Evolutionary conservation across 1,140 invertebrate genomes (phyloP), one percentile per base, ranked within the genome.

Genomic region (Diprion similis): DNA sequence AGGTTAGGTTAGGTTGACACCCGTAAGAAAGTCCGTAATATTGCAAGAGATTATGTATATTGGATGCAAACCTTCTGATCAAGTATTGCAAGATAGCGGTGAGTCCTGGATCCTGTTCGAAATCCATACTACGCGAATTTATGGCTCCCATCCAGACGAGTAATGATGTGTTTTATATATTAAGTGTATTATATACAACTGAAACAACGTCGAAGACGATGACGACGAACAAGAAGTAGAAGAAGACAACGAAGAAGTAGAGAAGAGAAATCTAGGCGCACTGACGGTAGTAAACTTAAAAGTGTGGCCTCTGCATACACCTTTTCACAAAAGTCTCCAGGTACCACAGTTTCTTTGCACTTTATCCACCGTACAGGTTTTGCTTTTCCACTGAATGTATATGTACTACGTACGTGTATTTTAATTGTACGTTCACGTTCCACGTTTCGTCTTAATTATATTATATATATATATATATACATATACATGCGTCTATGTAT

Each of bases 31-130:
- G 7, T 66, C n/a, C 70, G 67, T 13, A 37, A 37, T 37, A 37
- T 37, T 37, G 24, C 24, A n/a, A n/a, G 24, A 37, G 24, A 37
- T 37, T 37, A 37, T 37, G 24, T 37, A 37, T 37, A 37, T 37
- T 37, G 24, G 24, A 3, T 37, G 24, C 51, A 17, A 85, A 89
- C 86, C 88, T 89, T 80, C 83, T 82, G 77, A 89, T 84, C 68
- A 89, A 73, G 78, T 84, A 85, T 73, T 87, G 85, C 73, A 89
- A 82, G 71, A 89, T 79, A 68, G 83, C 83, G 71, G 85, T 81
- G 46, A 89, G 78, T 73, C 83, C 82, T 66, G 81, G 78, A 73
- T 87, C 84, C 72, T 80, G 80, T 69, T 85, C 85, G 72, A 76
- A 75, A 81, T 83, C 82, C 76, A 77, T 79, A 73, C 46, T 77